phyloP scores from a whole-genome alignment of 2,113 vertebrate species.

The Ochotona curzoniae region DNA sequence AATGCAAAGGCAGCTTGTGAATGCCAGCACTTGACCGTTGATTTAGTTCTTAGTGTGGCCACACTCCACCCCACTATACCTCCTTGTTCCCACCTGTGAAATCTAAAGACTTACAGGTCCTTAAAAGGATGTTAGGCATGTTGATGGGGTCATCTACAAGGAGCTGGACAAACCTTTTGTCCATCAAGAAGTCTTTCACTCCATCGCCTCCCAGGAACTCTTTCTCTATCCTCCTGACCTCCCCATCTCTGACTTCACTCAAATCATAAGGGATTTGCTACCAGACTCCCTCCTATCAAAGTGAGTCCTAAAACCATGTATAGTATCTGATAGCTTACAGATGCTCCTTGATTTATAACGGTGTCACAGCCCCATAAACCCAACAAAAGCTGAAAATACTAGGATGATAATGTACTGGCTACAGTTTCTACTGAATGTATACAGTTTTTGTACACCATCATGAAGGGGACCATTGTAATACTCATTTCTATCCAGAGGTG shows the following conservation, averaged over 20 bases:
- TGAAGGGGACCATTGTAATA: background rate
- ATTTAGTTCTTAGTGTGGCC: too few relatives aligned
- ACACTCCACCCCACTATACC: fast-evolving
- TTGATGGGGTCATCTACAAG: background rate
- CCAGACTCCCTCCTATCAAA: background rate
- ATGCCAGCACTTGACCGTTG: too few relatives aligned
- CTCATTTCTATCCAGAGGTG: background rate
- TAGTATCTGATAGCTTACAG: background rate
- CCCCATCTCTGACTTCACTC: background rate
- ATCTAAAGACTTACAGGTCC: fast-evolving
- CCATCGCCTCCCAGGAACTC: background rate
- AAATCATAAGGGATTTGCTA: background rate
- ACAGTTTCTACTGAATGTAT: background rate
- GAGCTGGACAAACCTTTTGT: background rate
- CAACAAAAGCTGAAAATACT: background rate
- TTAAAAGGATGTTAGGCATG: background rate
- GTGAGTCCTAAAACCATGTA: background rate
- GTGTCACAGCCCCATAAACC: background rate
- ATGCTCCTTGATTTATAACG: background rate
- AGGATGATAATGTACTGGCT: background rate
- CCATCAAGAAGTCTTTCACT: background rate
- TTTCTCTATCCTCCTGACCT: background rate
- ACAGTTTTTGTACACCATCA: background rate
- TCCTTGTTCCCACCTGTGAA: background rate
- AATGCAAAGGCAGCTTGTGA: fast-evolving